Evolutionary conservation across 1,140 invertebrate genomes (phyloP), one percentile per base, ranked within the genome.

Genomic region (Elysia chlorotica): DNA sequence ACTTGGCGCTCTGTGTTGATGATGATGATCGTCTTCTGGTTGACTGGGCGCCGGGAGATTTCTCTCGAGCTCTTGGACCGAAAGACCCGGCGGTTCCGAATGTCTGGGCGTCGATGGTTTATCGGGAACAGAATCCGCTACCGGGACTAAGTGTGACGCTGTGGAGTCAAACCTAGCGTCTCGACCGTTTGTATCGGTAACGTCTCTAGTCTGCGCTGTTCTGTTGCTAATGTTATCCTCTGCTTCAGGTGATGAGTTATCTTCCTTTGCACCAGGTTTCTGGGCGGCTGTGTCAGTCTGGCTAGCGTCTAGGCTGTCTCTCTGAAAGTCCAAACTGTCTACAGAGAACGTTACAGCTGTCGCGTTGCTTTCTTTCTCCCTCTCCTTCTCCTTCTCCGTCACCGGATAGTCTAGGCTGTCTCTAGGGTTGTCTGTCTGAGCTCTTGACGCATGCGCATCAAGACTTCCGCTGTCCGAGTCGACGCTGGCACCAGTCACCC

Each of bases 231-330:
- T 19, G 25, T 66, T 48, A 33, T 66, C 41, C 17, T 56, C 56
- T 65, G 37, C 41, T 48, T n/a, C n/a, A 14, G 10, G 10, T 14
- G n/a, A 14, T 48, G 41, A 14, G 10, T 10, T 59, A 21, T 17
- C 56, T 10, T 17, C 56, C 25, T 59, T 17, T 59, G 10, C 17
- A 25, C 10, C 17, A 59, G 25, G 14, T 28, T 25, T 10, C 6
- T 59, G 57, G n/a, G 61, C 53, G 23, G 37, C 37, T 3, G 38
- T 25, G 25, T 41, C 37, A n/a, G n/a, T n/a, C n/a, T n/a, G n/a
- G n/a, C n/a, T n/a, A n/a, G 37, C 33, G 4, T 71, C 69, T 33
- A 63, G 38, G n/a, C 69, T 71, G 37, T 71, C 69, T 71, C 23
- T 63, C 25, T 48, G 57, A 62, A 71, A 38, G 35, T 71, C 69